A percentile compares a stretch with the other conserved stretches of the same genome.
Evolutionary conservation across 2,113 vertebrate species (phyloP).

Genomic region (Rhinopomastus cyanomelas): DNA sequence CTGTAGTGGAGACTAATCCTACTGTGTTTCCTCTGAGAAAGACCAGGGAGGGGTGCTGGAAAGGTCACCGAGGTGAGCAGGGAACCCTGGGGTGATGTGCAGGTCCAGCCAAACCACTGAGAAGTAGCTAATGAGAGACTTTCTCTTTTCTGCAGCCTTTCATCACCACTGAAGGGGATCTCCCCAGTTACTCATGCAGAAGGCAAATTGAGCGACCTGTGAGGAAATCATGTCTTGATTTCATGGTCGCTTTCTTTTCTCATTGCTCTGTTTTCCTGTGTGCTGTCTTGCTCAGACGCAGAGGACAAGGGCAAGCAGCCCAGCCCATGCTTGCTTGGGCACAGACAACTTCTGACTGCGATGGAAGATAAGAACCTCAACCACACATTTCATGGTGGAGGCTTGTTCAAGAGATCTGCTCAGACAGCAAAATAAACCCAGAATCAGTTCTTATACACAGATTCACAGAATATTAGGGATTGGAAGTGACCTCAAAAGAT

Average conservation of each 20-base stretch:
- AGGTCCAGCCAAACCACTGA: fast-evolving
- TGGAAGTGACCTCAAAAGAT: too few relatives aligned
- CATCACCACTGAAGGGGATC: background rate
- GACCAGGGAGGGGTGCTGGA: background rate
- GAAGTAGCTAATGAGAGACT: background rate
- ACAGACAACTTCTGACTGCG: background rate
- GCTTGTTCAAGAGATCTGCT: background rate
- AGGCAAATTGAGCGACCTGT: background rate
- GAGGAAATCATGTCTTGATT: background rate
- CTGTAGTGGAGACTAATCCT: background rate
- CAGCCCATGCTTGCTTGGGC: background rate
- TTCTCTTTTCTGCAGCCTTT: background rate
- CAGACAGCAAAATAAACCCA: background rate
- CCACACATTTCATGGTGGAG: background rate
- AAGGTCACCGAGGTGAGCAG: background rate
- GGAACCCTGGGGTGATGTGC: background rate
- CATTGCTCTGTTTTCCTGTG: fast-evolving
- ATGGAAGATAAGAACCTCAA: background rate
- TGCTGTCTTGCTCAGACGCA: fast-evolving
- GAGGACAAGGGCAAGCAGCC: background rate
- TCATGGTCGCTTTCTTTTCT: fast-evolving
- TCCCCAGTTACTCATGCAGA: background rate
- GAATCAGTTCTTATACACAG: background rate
- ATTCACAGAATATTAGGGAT: too few relatives aligned
- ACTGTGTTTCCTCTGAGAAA: background rate